Evolutionary conservation across 2,113 vertebrate species (phyloP).

Genomic region (Melospiza melodia): DNA sequence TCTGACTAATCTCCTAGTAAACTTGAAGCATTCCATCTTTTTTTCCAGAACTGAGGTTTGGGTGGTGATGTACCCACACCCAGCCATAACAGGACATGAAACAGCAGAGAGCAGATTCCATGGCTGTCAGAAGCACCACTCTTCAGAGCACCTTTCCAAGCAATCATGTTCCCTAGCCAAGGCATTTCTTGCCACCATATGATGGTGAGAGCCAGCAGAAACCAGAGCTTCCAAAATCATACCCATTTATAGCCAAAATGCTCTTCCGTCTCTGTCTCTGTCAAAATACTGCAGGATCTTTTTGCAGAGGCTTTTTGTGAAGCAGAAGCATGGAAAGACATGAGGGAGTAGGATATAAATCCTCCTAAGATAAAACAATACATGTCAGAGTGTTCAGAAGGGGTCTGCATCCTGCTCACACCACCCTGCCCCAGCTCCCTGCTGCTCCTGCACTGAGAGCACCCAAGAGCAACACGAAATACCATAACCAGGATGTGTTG

Average conservation of each 20-base stretch:
- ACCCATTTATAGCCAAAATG: background rate
- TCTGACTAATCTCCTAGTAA: background rate
- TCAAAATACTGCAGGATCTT: background rate
- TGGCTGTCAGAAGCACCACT: background rate
- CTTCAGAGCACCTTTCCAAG: background rate
- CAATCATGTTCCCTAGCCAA: background rate
- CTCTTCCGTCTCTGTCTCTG: background rate
- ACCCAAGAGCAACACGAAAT: background rate
- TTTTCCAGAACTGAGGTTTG: background rate
- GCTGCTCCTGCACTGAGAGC: background rate
- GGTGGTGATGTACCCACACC: background rate
- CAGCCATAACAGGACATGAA: background rate
- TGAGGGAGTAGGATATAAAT: background rate
- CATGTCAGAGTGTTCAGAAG: fast-evolving
- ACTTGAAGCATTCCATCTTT: background rate
- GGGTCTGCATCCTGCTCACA: background rate
- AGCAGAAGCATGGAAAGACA: background rate
- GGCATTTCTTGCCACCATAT: background rate
- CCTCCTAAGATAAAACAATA: background rate
- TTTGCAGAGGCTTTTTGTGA: background rate
- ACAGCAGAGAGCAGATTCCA: background rate
- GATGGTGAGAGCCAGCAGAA: background rate
- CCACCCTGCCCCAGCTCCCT: background rate
- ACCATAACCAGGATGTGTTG: background rate
- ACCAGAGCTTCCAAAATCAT: background rate